These are phyloP conservation scores for Oasisia sp. DNA, from an alignment of 2,888 invertebrate genomes.

Conservation along the genomic window DNA sequence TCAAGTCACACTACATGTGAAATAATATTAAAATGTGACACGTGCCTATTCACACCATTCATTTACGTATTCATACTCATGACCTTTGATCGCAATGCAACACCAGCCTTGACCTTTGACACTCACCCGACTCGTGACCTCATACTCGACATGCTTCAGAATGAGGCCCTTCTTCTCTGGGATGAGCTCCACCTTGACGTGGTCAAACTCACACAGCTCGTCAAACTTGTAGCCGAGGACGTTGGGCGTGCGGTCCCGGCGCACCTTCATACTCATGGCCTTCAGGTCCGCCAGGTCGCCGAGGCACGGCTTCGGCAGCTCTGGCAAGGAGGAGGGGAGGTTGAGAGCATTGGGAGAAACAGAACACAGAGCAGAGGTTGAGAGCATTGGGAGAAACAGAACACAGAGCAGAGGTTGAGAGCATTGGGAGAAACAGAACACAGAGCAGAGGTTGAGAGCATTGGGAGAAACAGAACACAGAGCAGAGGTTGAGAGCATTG, in stretches of 20 bases:
- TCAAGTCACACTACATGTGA: neutral
- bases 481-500: too few relatives aligned
- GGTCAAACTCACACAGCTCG: slow-evolving; percentile 63
- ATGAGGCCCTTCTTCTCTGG: slow-evolving; percentile 67
- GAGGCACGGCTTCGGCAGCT: slow-evolving; percentile 63
- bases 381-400: too few relatives aligned
- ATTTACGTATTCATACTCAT: neutral
- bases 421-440: too few relatives aligned
- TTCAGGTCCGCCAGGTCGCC: slow-evolving; percentile 63
- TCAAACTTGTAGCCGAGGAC: slow-evolving; percentile 59
- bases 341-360: too few relatives aligned
- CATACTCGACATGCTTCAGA: slow-evolving; percentile 67
- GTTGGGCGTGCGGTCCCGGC: slow-evolving; percentile 61
- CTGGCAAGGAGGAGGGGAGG: slow-evolving; percentile 46
- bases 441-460: too few relatives aligned
- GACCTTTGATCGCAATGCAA: neutral
- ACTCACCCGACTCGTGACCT: slow-evolving; percentile 65
- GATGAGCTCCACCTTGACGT: slow-evolving; percentile 64
- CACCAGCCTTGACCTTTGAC: neutral
- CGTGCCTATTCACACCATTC: neutral
- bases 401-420: too few relatives aligned
- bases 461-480: too few relatives aligned
- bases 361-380: too few relatives aligned
- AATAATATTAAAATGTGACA: neutral
- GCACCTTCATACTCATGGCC: slow-evolving; percentile 53